Evolutionary conservation across 2,888 invertebrate species (phyloP).

Genomic region (Polylopha cassiicola): DNA sequence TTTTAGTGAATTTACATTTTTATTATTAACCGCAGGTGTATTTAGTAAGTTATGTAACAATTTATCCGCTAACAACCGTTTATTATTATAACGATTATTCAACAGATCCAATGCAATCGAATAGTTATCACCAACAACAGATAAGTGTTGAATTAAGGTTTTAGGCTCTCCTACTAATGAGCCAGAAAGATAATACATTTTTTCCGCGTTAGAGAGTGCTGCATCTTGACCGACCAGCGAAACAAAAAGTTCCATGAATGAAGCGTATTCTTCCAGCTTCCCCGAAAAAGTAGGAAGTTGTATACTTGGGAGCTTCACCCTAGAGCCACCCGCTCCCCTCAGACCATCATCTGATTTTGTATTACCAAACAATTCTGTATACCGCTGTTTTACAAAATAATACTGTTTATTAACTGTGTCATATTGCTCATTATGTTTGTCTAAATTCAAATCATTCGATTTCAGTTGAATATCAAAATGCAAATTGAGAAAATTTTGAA

Average conservation of each 20-base stretch:
- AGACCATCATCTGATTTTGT: background rate
- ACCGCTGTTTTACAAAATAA: background rate
- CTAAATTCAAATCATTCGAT: background rate
- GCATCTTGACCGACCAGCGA: background rate
- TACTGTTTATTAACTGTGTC: background rate
- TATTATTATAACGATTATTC: background rate
- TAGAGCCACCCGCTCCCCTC: too few relatives aligned
- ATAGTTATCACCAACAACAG: background rate
- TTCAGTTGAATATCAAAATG: background rate
- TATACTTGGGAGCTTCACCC: background rate
- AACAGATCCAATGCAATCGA: background rate
- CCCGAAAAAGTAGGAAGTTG: constrained; percentile 1
- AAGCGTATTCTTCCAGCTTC: background rate
- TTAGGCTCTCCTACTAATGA: background rate
- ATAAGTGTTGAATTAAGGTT: background rate
- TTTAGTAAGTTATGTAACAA: background rate
- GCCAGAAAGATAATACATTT: background rate
- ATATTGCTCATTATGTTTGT: background rate
- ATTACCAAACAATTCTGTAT: background rate
- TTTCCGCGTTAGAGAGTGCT: background rate
- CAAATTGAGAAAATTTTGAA: background rate
- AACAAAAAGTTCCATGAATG: background rate
- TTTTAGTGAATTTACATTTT: background rate
- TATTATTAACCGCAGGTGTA: background rate
- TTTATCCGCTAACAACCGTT: background rate